Evolutionary conservation across 2,888 invertebrate genomes (phyloP).

Genomic region (Slavum lentiscoides): DNA sequence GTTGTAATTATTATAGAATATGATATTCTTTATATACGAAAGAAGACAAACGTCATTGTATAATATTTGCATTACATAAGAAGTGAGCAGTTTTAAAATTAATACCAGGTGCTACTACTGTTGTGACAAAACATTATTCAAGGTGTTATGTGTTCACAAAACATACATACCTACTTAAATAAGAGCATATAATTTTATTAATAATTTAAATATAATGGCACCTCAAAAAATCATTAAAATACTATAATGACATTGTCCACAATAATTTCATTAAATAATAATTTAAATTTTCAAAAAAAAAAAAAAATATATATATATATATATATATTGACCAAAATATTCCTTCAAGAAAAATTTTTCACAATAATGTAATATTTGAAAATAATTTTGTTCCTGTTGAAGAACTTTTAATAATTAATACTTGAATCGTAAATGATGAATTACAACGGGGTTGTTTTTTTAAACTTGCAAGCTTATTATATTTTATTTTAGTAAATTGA

Average conservation of each 20-base stretch:
- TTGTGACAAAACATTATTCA: background rate
- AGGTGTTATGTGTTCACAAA: background rate
- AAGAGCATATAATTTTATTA: background rate
- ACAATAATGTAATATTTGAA: background rate
- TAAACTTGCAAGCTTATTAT: too few species aligned
- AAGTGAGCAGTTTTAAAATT: constrained; percentile 21
- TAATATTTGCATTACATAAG: constrained; percentile 21
- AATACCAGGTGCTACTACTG: constrained; percentile 11
- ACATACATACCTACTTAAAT: background rate
- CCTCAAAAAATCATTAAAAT: background rate
- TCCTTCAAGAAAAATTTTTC: background rate
- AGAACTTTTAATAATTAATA: background rate
- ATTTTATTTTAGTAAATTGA: background rate
- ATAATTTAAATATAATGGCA: background rate
- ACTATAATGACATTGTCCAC: background rate
- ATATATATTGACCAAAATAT: too few species aligned
- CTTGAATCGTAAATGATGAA: too few species aligned
- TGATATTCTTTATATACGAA: background rate
- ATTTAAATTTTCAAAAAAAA: background rate
- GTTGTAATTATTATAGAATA: constrained; percentile 23
- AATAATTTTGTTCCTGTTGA: background rate
- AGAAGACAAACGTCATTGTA: background rate
- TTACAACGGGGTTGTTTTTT: too few species aligned
- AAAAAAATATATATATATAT: too few species aligned
- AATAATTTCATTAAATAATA: constrained; percentile 2